These are phyloP conservation scores for Magallana nippona DNA, from an alignment of 2,888 invertebrate species.

Conservation along the genomic window DNA sequence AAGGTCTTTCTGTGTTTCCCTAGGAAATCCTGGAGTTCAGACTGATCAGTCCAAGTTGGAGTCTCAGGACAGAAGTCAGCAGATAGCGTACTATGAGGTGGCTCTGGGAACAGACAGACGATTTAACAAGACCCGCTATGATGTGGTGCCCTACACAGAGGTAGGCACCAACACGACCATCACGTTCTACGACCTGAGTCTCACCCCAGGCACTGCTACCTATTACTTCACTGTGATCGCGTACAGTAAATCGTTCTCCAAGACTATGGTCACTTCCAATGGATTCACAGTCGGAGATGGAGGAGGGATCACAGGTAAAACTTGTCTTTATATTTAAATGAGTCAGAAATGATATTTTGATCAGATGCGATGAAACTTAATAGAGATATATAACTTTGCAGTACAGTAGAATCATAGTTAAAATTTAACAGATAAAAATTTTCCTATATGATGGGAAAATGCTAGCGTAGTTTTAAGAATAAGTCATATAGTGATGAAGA, in stretches of 20 bases:
- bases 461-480: too few species aligned
- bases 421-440: too few species aligned
- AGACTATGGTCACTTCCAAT: constrained; percentile 63
- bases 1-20: too few species aligned
- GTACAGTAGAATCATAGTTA: too few species aligned
- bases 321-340: background rate
- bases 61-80: constrained; percentile 54
- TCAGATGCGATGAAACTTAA: too few species aligned
- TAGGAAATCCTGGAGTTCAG: constrained; percentile 55
- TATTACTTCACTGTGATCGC: constrained; percentile 70
- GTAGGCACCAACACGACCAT: constrained; percentile 62
- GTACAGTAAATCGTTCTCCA: constrained; percentile 58
- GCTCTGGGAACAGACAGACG: constrained; percentile 67
- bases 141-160: constrained; percentile 65
- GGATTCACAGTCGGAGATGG: constrained; percentile 65
- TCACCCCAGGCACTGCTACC: constrained; percentile 54
- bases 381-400: too few species aligned
- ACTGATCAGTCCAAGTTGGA: constrained; percentile 36
- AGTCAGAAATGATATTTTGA: too few species aligned
- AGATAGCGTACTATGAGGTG: constrained; percentile 63
- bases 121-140: constrained; percentile 61
- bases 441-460: too few species aligned
- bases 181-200: constrained; percentile 61
- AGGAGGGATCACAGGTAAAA: constrained; percentile 56
- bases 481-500: background rate